A percentile compares a stretch with the other conserved stretches of the same genome.
Evolutionary conservation across 1,140 invertebrate genomes (phyloP).

Genomic region (Atopsyche davidsoni): DNA sequence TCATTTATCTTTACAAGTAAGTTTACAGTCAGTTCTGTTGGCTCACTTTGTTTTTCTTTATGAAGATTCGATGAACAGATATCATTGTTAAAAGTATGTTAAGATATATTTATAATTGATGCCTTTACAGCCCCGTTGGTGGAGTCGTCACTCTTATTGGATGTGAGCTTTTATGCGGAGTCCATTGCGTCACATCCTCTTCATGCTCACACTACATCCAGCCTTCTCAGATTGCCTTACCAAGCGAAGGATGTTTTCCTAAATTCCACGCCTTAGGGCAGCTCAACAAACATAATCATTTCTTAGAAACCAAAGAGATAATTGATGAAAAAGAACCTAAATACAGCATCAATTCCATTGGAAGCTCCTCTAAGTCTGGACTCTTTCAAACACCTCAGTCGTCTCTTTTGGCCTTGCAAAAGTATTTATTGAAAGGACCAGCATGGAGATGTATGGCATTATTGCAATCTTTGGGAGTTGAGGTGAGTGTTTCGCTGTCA

Average conservation of each 20-base stretch:
- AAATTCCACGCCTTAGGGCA: no score
- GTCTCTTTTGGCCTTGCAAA: slow-evolving; percentile 36
- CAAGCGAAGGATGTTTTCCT: not conserved
- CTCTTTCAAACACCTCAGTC: slow-evolving; percentile 2
- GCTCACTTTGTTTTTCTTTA: no score
- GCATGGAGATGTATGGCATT: slow-evolving; percentile 57
- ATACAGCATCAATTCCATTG: no score
- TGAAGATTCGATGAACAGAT: no score
- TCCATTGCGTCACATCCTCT: slow-evolving; percentile 50
- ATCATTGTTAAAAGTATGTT: not conserved
- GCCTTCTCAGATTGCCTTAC: slow-evolving; percentile 39
- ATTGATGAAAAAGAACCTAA: no score
- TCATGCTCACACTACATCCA: slow-evolving; percentile 42
- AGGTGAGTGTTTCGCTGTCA: slow-evolving; percentile 42
- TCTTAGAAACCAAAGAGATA: no score
- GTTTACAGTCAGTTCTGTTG: no score
- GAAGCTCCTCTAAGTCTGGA: no score
- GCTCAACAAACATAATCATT: no score
- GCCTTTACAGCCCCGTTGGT: slow-evolving; percentile 41
- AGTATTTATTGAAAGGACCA: slow-evolving; percentile 52
- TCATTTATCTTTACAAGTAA: no score
- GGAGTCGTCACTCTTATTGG: slow-evolving; percentile 54
- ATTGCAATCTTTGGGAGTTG: slow-evolving; percentile 51
- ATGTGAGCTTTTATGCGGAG: slow-evolving; percentile 57
- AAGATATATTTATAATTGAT: slow-evolving; percentile 20